Percentiles rank a stretch among this genome's conserved stretches.
Evolutionary conservation across 2,797 vertebrate species (phyloP).

Genomic region (Characodon lateralis): DNA sequence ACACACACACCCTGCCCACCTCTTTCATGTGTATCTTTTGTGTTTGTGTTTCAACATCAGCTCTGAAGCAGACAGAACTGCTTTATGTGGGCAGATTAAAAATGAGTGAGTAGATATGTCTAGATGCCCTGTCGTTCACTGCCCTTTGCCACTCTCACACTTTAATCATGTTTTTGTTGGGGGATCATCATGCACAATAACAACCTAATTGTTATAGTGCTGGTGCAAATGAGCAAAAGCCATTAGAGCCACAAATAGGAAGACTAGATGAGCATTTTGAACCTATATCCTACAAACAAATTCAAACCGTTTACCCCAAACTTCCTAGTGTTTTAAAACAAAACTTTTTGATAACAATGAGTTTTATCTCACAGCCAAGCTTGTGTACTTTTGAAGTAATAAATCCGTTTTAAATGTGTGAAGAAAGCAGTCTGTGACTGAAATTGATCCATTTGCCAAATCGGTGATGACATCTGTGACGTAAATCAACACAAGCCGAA

Average conservation of each 20-base stretch:
- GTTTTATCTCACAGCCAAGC: neutral
- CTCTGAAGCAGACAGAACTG: conserved; percentile 46
- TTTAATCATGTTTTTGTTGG: conserved; percentile 42
- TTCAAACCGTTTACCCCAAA: conserved; percentile 43
- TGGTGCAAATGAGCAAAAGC: conserved; percentile 47
- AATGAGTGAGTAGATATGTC: conserved; percentile 52
- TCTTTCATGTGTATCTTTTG: conserved; percentile 4
- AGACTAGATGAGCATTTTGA: conserved; percentile 10
- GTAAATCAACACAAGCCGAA: conserved; percentile 15
- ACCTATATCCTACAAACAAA: conserved; percentile 32
- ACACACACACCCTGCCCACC: neutral
- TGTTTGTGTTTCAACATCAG: conserved; percentile 15
- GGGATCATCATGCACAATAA: conserved; percentile 53
- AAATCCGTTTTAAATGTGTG: conserved; percentile 24
- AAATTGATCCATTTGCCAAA: conserved; percentile 34
- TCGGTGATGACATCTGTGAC: conserved; percentile 29
- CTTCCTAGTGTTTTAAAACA: conserved; percentile 15
- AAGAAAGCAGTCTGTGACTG: conserved; percentile 14
- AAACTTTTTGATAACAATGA: conserved; percentile 3
- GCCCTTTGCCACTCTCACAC: conserved; percentile 18
- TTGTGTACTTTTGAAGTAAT: neutral
- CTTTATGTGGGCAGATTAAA: conserved; percentile 62
- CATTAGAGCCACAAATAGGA: conserved; percentile 25
- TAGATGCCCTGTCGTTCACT: conserved; percentile 27
- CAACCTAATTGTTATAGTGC: conserved; percentile 54